phyloP scores from a whole-genome alignment of 2,888 invertebrate species.

The Myopa tessellatipennis region DNA sequence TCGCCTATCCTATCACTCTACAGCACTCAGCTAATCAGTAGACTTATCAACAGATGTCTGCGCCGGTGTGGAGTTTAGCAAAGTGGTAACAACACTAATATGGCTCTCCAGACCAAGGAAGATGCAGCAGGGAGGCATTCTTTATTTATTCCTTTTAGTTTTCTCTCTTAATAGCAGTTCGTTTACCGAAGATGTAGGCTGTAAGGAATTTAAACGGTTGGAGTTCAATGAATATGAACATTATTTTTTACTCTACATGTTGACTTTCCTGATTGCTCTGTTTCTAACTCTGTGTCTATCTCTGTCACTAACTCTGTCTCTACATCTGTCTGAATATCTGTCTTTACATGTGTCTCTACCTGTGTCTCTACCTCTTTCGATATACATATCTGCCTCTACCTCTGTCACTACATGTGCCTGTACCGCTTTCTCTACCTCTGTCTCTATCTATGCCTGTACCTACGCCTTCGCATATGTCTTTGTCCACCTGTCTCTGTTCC shows the following conservation, averaged over 20 bases:
- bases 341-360: neutral
- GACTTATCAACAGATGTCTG: conserved; percentile 46
- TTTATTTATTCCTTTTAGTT: no score
- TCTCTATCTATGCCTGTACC: no score
- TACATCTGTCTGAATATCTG: no score
- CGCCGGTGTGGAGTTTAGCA: neutral
- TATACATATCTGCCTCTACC: no score
- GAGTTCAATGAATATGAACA: neutral
- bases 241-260: no score
- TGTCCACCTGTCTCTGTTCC: no score
- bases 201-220: neutral
- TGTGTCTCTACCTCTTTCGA: neutral
- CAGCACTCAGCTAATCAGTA: conserved; percentile 54
- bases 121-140: no score
- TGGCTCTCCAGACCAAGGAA: neutral
- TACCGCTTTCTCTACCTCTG: neutral
- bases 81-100: neutral
- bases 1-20: conserved; percentile 47
- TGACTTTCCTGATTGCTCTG: neutral
- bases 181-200: neutral
- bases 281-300: neutral
- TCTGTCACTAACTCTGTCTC: no score
- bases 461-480: no score
- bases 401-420: neutral
- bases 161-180: neutral